Percentiles rank a stretch among this genome's conserved stretches.
phyloP scores from a whole-genome alignment of 2,797 vertebrate species.

The Eulemur mongoz region DNA sequence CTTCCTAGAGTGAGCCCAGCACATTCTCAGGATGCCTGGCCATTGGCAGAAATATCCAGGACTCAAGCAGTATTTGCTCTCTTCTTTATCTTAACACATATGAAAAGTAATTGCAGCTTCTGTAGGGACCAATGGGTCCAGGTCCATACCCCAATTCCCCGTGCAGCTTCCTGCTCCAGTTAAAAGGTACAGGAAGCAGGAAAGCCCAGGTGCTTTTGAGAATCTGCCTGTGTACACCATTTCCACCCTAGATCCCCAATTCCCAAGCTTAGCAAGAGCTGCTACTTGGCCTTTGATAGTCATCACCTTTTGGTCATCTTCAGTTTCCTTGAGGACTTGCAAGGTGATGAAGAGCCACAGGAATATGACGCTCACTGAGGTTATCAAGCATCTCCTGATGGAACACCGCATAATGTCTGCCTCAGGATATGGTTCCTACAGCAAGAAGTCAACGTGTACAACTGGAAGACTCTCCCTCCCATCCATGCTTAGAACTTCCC shows the following conservation, averaged over 20 bases:
- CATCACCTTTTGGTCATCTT: background rate
- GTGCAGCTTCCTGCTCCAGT: background rate
- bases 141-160: background rate
- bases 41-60: background rate
- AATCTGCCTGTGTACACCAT: background rate
- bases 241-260: background rate
- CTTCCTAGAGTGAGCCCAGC: background rate
- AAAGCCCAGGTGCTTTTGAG: background rate
- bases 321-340: background rate
- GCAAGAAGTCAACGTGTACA: background rate
- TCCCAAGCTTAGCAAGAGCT: background rate
- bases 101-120: background rate
- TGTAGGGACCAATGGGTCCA: background rate
- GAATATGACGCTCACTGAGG: background rate
- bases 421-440: rapidly evolving
- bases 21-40: background rate
- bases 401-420: background rate
- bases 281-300: slow-evolving; percentile 10
- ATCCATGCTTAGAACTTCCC: rapidly evolving
- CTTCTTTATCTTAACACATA: background rate
- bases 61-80: background rate
- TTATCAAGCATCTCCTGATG: background rate
- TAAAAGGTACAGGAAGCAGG: background rate
- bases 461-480: background rate
- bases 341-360: slow-evolving; percentile 51